A percentile compares a stretch with the other conserved stretches of the same genome.
Conservation (phyloP, 2,113 vertebrate species). For the Daphoenositta chrysoptera region DNA sequence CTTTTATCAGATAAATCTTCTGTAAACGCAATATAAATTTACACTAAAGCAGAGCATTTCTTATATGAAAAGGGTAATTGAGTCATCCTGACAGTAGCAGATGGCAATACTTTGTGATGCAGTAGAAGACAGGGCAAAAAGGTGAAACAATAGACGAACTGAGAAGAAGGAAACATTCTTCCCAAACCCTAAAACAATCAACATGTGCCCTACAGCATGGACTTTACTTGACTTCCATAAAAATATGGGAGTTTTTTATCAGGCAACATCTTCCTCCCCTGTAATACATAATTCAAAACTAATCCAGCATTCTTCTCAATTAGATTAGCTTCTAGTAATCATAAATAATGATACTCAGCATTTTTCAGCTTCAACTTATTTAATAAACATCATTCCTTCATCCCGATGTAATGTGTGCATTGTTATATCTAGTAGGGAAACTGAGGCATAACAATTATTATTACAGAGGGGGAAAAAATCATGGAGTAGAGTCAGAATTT, state of each 20-base stretch:
- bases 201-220: not conserved
- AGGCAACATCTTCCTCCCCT: not conserved
- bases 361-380: not conserved
- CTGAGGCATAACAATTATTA: not conserved
- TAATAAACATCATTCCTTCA: not conserved
- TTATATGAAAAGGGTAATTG: not conserved
- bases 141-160: not conserved
- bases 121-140: not conserved
- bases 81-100: not conserved
- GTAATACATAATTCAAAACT: not conserved
- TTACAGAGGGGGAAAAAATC: not conserved
- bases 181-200: not conserved
- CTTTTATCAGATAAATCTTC: not conserved
- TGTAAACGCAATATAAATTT: not conserved
- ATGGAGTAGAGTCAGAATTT: not conserved
- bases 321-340: not conserved
- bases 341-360: not conserved
- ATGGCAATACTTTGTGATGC: not conserved
- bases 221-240: not conserved
- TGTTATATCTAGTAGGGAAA: not conserved
- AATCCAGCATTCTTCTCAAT: not conserved
- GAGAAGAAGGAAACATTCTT: not conserved
- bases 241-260: not conserved
- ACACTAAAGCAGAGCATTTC: not conserved
- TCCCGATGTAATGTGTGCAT: fast-evolving